Evolutionary conservation across 2,888 invertebrate species (phyloP).

Genomic region (Dastarcus helophoroides): DNA sequence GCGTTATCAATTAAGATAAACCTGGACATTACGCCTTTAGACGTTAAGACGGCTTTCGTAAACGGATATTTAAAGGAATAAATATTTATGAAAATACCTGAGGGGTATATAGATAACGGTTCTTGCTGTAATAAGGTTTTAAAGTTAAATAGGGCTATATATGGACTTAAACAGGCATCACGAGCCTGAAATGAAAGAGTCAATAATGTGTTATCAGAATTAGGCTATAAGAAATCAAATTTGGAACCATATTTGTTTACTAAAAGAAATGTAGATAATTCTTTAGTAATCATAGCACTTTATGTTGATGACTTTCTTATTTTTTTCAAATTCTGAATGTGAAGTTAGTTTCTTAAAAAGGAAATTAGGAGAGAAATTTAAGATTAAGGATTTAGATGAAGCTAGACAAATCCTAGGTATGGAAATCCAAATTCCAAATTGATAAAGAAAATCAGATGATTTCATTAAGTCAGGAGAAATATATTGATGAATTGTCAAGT

Average conservation of each 20-base stretch:
- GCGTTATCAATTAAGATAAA: constrained; percentile 14
- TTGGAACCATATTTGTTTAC: constrained; percentile 13
- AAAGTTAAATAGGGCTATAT: constrained; percentile 14
- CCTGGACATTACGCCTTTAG: constrained; percentile 14
- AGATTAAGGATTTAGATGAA: constrained; percentile 17
- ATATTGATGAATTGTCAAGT: too few relatives aligned
- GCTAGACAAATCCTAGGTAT: constrained; percentile 13
- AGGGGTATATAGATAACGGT: constrained; percentile 17
- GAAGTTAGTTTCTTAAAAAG: constrained; percentile 2
- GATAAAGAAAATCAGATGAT: too few relatives aligned
- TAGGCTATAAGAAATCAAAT: constrained; percentile 14
- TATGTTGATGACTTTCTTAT: constrained; percentile 14
- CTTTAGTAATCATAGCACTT: constrained; percentile 10
- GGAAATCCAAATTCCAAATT: too few relatives aligned
- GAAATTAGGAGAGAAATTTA: constrained; percentile 11
- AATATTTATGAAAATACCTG: constrained; percentile 12
- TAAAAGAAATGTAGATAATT: constrained; percentile 4
- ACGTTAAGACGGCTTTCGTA: constrained; percentile 22
- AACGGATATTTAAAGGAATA: constrained; percentile 19
- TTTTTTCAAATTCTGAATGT: constrained; percentile 9
- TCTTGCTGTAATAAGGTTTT: constrained; percentile 12
- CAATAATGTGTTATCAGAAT: constrained; percentile 10
- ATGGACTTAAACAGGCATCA: constrained; percentile 15
- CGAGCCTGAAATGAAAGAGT: constrained; percentile 13
- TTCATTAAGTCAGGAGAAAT: too few relatives aligned